A percentile compares a stretch with the other conserved stretches of the same genome.
These are phyloP conservation scores for Zaprionus kolodkinae DNA, from an alignment of 1,140 invertebrate species.

Conservation along the genomic window DNA sequence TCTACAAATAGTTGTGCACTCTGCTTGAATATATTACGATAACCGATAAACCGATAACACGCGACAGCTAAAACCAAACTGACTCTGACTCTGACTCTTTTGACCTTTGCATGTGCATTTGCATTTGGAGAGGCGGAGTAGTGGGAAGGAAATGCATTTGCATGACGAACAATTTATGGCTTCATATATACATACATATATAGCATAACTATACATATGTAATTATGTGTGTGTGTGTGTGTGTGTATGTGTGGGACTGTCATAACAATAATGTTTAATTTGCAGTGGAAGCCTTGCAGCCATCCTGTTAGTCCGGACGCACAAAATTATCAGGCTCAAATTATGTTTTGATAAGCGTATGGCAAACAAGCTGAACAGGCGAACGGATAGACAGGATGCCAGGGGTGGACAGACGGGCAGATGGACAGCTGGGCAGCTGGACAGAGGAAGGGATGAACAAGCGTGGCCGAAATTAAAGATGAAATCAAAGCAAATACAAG, in stretches of 20 bases:
- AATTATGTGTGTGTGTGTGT: constrained; percentile 4
- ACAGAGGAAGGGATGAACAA: not conserved
- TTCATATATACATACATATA: not conserved
- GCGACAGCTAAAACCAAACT: not conserved
- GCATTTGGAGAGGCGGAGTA: too few species aligned
- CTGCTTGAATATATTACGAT: constrained; percentile 7
- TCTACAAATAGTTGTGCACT: constrained; percentile 1
- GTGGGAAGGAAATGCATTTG: not conserved
- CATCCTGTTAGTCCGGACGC: constrained; percentile 46
- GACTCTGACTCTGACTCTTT: not conserved
- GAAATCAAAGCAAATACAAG: constrained; percentile 68
- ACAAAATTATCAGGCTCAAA: constrained; percentile 58
- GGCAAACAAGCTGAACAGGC: constrained; percentile 29
- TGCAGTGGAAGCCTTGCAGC: constrained; percentile 38
- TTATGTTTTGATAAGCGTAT: constrained; percentile 66
- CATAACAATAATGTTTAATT: constrained; percentile 68
- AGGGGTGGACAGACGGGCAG: not conserved
- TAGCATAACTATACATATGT: not conserved
- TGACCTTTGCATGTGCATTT: not conserved
- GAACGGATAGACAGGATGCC: not conserved
- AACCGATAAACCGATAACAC: not conserved
- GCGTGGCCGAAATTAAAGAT: constrained; percentile 68
- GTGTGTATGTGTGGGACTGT: constrained; percentile 17
- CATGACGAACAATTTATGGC: constrained; percentile 4
- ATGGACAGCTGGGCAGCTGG: constrained; percentile 2